A percentile compares a stretch with the other conserved stretches of the same genome.
These are phyloP conservation scores for Pedicia rivosa DNA, from an alignment of 2,888 invertebrate genomes.

Conservation along the genomic window DNA sequence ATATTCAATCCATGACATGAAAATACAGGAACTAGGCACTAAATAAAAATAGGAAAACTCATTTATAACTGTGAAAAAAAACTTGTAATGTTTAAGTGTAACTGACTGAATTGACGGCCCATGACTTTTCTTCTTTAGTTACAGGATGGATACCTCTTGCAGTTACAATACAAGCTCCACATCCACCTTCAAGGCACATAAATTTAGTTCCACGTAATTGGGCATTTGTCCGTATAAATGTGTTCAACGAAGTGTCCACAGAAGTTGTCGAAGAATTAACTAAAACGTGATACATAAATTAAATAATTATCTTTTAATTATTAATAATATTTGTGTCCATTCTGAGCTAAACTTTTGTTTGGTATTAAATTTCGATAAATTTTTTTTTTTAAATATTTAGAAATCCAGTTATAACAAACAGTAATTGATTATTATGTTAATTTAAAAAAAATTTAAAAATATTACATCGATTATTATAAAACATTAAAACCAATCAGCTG, in stretches of 20 bases:
- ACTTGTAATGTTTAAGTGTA: too few species aligned
- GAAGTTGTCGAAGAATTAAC: not conserved
- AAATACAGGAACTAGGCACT: constrained; percentile 44
- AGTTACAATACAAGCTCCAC: constrained; percentile 36
- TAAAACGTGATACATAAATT: not conserved
- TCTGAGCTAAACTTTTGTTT: too few species aligned
- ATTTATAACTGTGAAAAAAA: too few species aligned
- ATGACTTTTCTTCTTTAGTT: constrained; percentile 6
- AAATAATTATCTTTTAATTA: too few species aligned
- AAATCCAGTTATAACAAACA: too few species aligned
- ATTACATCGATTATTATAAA: too few species aligned
- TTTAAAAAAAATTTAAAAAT: too few species aligned
- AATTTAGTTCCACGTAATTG: constrained; percentile 38
- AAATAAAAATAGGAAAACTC: too few species aligned
- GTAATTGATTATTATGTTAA: too few species aligned
- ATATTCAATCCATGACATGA: constrained; percentile 46
- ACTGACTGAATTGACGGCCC: constrained; percentile 11
- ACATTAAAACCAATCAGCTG: too few species aligned
- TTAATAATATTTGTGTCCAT: constrained; percentile 13
- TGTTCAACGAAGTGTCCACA: constrained; percentile 31
- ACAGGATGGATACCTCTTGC: constrained; percentile 14
- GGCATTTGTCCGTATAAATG: constrained; percentile 34
- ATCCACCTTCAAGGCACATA: constrained; percentile 46
- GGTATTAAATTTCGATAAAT: too few species aligned
- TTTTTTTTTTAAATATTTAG: too few species aligned